Conservation (phyloP, 1,140 invertebrate species). For the Hylaeus volcanicus region DNA sequence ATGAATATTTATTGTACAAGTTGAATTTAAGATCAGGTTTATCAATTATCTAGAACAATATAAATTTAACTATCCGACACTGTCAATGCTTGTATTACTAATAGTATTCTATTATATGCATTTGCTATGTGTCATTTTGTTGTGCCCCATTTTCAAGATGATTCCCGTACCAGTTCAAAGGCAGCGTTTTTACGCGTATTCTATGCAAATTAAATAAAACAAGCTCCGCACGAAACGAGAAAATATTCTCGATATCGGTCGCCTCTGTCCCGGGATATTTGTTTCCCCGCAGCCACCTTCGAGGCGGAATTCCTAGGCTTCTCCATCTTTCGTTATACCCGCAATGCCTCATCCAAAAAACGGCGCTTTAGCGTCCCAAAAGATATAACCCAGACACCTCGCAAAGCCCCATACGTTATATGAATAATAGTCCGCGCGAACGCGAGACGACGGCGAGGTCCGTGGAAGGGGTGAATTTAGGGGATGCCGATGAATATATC, state of each 20-base stretch:
- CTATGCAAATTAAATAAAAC: no score
- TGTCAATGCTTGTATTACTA: no score
- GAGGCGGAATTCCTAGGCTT: conserved; percentile 1
- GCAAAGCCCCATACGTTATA: conserved; percentile 66
- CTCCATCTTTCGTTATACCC: conserved; percentile 63
- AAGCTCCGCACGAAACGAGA: no score
- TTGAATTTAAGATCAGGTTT: no score
- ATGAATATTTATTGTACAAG: no score
- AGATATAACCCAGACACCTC: conserved; percentile 72
- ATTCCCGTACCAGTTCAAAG: no score
- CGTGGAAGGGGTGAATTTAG: conserved; percentile 40
- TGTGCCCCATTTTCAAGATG: no score
- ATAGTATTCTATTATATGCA: no score
- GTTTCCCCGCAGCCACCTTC: conserved; percentile 2
- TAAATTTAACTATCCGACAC: no score
- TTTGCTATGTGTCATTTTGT: no score
- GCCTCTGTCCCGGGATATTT: background rate
- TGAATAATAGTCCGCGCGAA: conserved; percentile 60
- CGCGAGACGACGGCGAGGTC: conserved; percentile 2
- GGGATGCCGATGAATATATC: conserved; percentile 66
- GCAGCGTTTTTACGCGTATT: no score
- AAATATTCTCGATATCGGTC: background rate
- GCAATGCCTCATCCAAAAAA: conserved; percentile 61
- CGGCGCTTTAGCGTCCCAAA: conserved; percentile 6
- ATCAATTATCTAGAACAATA: no score